Evolutionary conservation across 1,140 invertebrate genomes (phyloP).

Genomic region (Drosophila miranda): DNA sequence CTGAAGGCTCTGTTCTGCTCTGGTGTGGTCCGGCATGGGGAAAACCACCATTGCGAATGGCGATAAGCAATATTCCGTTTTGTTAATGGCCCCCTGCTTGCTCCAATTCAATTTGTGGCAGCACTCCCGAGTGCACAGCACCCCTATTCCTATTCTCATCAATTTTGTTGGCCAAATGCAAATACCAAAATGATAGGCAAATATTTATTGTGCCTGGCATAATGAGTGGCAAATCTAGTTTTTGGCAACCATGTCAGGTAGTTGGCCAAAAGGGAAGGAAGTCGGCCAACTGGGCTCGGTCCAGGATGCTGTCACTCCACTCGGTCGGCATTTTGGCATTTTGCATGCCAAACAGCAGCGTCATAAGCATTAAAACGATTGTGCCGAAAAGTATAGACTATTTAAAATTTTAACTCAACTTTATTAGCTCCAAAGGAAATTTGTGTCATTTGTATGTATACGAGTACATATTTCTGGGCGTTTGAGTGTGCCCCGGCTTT

Average conservation of each 20-base stretch:
- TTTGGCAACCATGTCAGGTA: slow-evolving; percentile 46
- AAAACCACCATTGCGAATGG: slow-evolving; percentile 36
- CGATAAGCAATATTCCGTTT: slow-evolving; percentile 60
- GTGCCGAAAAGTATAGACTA: slow-evolving; percentile 72
- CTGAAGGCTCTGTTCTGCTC: background rate
- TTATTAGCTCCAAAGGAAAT: slow-evolving; percentile 53
- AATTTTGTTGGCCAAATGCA: slow-evolving; percentile 46
- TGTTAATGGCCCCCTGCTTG: slow-evolving; percentile 31
- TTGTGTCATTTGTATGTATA: slow-evolving; percentile 22
- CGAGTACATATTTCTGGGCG: too few species aligned
- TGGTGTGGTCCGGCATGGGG: background rate
- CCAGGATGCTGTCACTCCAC: background rate
- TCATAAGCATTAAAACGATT: slow-evolving; percentile 71
- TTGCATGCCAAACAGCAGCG: slow-evolving; percentile 36
- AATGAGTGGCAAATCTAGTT: slow-evolving; percentile 43
- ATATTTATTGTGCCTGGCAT: slow-evolving; percentile 38
- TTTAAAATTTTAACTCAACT: slow-evolving; percentile 63
- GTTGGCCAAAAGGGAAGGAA: slow-evolving; percentile 22
- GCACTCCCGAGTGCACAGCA: background rate
- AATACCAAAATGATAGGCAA: slow-evolving; percentile 46
- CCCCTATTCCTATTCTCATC: slow-evolving; percentile 15
- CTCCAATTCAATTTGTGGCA: slow-evolving; percentile 40
- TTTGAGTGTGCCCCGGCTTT: slow-evolving; percentile 24
- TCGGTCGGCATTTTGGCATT: slow-evolving; percentile 9
- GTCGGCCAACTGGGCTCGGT: background rate